Evolutionary conservation across 2,888 invertebrate genomes (phyloP).

Genomic region (Pristionchus mayeri): DNA sequence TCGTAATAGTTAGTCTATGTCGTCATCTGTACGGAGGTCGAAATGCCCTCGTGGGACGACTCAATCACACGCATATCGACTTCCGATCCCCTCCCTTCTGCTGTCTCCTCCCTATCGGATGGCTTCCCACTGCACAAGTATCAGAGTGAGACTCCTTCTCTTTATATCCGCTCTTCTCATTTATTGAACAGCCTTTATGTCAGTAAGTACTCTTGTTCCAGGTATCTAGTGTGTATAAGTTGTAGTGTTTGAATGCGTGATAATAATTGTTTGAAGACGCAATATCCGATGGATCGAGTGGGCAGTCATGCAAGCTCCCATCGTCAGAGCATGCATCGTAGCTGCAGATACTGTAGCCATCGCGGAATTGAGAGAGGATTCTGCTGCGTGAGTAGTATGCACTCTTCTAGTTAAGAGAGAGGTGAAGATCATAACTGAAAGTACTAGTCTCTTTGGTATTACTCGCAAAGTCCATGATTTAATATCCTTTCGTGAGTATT

Average conservation of each 20-base stretch:
- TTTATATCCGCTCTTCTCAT: no score
- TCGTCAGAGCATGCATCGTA: slow-evolving; percentile 72
- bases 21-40: slow-evolving; percentile 64
- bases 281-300: slow-evolving; percentile 73
- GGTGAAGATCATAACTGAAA: no score
- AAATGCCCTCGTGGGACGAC: slow-evolving; percentile 7
- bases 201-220: not conserved
- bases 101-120: slow-evolving; percentile 64
- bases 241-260: no score
- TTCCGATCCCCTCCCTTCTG: slow-evolving; percentile 73
- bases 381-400: slow-evolving; percentile 54
- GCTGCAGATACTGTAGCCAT: slow-evolving; percentile 69
- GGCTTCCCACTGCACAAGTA: slow-evolving; percentile 63
- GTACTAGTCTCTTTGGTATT: no score
- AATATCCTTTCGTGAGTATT: no score
- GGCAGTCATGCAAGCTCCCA: slow-evolving; percentile 74
- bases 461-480: no score
- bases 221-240: no score
- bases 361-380: slow-evolving; percentile 62
- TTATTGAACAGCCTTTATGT: not conserved
- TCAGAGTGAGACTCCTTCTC: slow-evolving; percentile 26
- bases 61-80: slow-evolving; percentile 60
- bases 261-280: slow-evolving; percentile 54
- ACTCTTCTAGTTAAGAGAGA: no score
- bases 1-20: slow-evolving; percentile 73